phyloP scores from a whole-genome alignment of 2,888 invertebrate species.

The Agrotis puta region DNA sequence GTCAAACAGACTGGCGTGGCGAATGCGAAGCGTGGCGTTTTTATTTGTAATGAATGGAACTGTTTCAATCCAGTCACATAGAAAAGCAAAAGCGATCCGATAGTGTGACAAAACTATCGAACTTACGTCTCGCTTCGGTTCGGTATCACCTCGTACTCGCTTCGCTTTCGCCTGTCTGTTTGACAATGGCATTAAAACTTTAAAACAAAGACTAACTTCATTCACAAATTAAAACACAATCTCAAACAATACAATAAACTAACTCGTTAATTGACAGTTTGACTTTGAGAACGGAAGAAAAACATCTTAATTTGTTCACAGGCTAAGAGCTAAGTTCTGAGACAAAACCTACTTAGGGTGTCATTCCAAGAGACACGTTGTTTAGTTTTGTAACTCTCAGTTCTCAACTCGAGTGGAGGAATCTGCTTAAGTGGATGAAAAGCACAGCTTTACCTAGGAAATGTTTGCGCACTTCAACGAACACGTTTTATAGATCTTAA shows the following conservation, averaged over 20 bases:
- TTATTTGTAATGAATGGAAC: no score
- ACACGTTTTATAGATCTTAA: conserved; percentile 47
- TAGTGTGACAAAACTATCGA: no score
- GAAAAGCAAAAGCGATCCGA: no score
- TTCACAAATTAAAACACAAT: conserved; percentile 38
- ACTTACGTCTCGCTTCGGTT: no score
- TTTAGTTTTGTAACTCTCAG: conserved; percentile 67
- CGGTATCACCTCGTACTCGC: no score
- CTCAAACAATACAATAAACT: conserved; percentile 3
- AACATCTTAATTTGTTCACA: conserved; percentile 59
- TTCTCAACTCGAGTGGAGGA: conserved; percentile 54
- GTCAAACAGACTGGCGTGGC: no score
- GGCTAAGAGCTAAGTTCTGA: conserved; percentile 54
- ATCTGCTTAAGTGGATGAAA: conserved; percentile 69
- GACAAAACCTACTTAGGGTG: conserved; percentile 66
- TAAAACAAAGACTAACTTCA: conserved; percentile 15
- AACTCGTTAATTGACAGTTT: conserved; percentile 50
- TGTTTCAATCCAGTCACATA: no score
- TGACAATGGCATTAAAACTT: no score
- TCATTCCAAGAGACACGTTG: conserved; percentile 59
- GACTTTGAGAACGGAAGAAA: conserved; percentile 41
- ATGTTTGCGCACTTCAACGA: conserved; percentile 53
- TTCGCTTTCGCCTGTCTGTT: no score
- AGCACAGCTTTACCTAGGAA: conserved; percentile 56
- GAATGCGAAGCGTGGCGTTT: no score